phyloP scores from a whole-genome alignment of 2,797 vertebrate genomes.

The Anabas testudineus region DNA sequence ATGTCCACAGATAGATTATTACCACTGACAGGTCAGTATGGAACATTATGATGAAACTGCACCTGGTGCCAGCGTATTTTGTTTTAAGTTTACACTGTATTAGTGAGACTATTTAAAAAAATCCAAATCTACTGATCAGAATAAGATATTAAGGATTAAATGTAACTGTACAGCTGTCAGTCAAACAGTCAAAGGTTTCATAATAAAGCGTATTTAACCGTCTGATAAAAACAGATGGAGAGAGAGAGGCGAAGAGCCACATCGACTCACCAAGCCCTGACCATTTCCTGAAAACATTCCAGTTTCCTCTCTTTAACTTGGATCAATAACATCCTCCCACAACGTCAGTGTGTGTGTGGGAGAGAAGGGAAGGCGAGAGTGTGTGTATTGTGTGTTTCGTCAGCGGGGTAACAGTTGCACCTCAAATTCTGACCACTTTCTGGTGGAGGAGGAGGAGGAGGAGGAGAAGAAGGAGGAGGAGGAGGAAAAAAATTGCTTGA shows the following conservation, averaged over 20 bases:
- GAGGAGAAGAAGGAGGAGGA: not conserved
- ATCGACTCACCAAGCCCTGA: conserved; percentile 18
- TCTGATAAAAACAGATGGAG: conserved; percentile 17
- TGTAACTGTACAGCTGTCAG: conserved; percentile 30
- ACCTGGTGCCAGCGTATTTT: conserved; percentile 13
- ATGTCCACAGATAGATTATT: conserved; percentile 58
- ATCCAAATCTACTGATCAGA: conserved; percentile 25
- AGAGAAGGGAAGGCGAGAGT: not conserved
- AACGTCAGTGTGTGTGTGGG: conserved; percentile 3
- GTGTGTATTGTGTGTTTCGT: conserved; percentile 41
- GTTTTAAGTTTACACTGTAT: not conserved
- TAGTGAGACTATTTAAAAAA: conserved; percentile 26
- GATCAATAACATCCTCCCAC: conserved; percentile 63
- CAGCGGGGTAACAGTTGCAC: conserved; percentile 44
- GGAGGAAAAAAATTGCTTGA: conserved; percentile 43
- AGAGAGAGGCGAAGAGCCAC: conserved; percentile 17
- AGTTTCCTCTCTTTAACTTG: conserved; percentile 63
- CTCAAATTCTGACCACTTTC: conserved; percentile 47
- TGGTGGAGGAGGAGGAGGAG: not conserved
- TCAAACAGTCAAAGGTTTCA: conserved; percentile 38
- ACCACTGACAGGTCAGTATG: conserved; percentile 54
- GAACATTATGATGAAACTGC: conserved; percentile 32
- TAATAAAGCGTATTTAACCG: conserved; percentile 40
- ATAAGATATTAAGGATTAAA: conserved; percentile 30
- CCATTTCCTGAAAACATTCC: conserved; percentile 52